Base-by-base conservation (phyloP, 2,888 invertebrate genomes). In the Cheilosia soror region DNA sequence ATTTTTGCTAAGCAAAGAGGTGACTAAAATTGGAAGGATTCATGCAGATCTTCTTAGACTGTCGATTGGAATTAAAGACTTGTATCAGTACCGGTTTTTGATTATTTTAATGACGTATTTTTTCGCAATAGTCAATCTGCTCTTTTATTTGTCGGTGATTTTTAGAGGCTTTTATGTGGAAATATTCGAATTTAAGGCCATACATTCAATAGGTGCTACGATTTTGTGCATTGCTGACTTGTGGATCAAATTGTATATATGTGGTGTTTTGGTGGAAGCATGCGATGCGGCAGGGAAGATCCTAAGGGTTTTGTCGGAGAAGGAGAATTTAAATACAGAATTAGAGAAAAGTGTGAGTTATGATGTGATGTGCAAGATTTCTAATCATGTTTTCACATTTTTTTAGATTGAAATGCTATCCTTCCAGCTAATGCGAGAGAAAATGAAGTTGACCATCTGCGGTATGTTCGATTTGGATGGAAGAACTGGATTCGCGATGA, bases 331-430 rank as follows among this genome's bases (percentile, higher is more conserved):
- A 20, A 6, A 31, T 33, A 2, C 5, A 2, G 9, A 33, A 2
- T 11, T 63, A 20, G 47, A 63, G 31, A 63, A 20, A 11, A 33
- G 47, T 20, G 63, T 49, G 20, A 63, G 63, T 33, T 31, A 0
- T 11, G 13, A 33, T 6, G 5, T 5, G 6, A n/a, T n/a, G n/a
- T n/a, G n/a, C 2, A 2, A 31, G 4, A 2, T 25, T 29, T 13
- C 6, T 42, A 5, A 29, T 33, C 0, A 5, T 4, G 31, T n/a
- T 31, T 11, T n/a, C 33, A 33, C 0, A 1, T n/a, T 5, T 27
- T 47, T 63, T 11, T 31, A 63, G 63, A 63, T 63, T 20, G 63
- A 63, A 33, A 15, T 20, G 20, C n/a, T 63, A 33, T 29, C 47
- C 11, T 20, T 63, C 2, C 63, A 63, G 13, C 15, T 63, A 13